A percentile compares a stretch with the other conserved stretches of the same genome.
phyloP scores from a whole-genome alignment of 2,797 vertebrate species.

The Lacerta viridis region DNA sequence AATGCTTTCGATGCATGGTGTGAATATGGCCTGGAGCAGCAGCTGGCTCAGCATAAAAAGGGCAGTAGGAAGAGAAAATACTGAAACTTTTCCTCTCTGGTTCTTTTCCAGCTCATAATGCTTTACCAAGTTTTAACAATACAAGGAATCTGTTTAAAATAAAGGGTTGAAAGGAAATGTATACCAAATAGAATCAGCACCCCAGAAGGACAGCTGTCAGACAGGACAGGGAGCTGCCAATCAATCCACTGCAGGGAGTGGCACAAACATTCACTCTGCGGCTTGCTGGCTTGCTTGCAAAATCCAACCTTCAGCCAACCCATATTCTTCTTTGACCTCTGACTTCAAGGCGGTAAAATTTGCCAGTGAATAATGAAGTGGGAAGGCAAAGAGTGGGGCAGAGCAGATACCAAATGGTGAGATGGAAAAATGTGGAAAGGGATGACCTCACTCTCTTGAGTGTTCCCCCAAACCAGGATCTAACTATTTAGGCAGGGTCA shows the following conservation, averaged over 20 bases:
- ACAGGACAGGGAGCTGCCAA: background rate
- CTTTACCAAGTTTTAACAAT: too few species aligned
- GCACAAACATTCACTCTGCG: background rate
- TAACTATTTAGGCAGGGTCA: background rate
- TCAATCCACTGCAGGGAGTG: background rate
- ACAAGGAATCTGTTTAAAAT: too few species aligned
- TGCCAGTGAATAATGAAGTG: slow-evolving; percentile 38
- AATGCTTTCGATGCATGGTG: too few species aligned
- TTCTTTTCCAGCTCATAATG: background rate
- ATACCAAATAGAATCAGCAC: too few species aligned
- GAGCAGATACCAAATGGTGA: background rate
- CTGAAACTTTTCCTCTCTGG: background rate
- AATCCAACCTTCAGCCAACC: slow-evolving; percentile 17
- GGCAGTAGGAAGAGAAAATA: background rate
- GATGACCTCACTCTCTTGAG: slow-evolving; percentile 11
- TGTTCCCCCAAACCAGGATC: background rate
- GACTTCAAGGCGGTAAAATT: slow-evolving; percentile 25
- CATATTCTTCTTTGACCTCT: slow-evolving; percentile 31
- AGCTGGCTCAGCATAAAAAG: background rate
- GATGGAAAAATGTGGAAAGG: slow-evolving; percentile 47
- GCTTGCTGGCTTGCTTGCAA: slow-evolving; percentile 46
- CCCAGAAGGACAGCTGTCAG: too few species aligned
- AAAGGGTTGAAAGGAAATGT: too few species aligned
- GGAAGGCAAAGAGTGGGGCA: slow-evolving; percentile 48
- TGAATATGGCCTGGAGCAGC: too few species aligned